Evolutionary conservation across 2,888 invertebrate genomes (phyloP).

Genomic region (Drosophila paranaensis): DNA sequence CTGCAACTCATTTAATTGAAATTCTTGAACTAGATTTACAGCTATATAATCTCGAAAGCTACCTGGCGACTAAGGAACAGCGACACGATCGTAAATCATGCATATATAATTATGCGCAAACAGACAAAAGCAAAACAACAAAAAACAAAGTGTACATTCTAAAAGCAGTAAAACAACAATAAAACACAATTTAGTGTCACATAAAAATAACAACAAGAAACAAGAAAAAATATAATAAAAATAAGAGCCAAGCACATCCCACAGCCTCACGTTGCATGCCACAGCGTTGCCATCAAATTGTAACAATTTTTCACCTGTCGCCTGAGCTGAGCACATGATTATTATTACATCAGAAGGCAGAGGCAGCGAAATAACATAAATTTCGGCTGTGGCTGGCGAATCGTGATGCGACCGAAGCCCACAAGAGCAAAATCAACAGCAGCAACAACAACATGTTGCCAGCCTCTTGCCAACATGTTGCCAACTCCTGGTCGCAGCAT

Average conservation of each 20-base stretch:
- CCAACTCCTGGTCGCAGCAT: slow-evolving; percentile 22
- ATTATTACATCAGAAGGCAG: slow-evolving; percentile 71
- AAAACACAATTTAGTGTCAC: slow-evolving; percentile 70
- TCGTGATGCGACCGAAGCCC: slow-evolving; percentile 63
- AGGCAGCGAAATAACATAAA: slow-evolving; percentile 58
- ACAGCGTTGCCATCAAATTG: slow-evolving; percentile 68
- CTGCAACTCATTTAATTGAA: slow-evolving; percentile 35
- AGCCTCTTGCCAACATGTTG: slow-evolving; percentile 34
- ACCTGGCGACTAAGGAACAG: slow-evolving; percentile 12
- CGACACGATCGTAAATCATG: slow-evolving; percentile 54
- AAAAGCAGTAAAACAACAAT: slow-evolving; percentile 59
- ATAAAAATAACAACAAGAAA: slow-evolving; percentile 42
- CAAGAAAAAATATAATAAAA: background rate
- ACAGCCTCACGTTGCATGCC: slow-evolving; percentile 62
- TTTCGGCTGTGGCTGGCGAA: slow-evolving; percentile 56
- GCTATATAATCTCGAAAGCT: slow-evolving; percentile 27
- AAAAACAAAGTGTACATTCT: slow-evolving; percentile 51
- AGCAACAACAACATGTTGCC: slow-evolving; percentile 21
- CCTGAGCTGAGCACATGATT: slow-evolving; percentile 64
- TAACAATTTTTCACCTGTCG: slow-evolving; percentile 78
- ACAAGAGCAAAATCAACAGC: slow-evolving; percentile 25
- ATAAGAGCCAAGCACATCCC: slow-evolving; percentile 32
- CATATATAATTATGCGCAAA: slow-evolving; percentile 61
- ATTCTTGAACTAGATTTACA: slow-evolving; percentile 49
- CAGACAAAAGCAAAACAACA: background rate